Evolutionary conservation across 2,113 vertebrate genomes (phyloP).

Genomic region (Semnornis frantzii): DNA sequence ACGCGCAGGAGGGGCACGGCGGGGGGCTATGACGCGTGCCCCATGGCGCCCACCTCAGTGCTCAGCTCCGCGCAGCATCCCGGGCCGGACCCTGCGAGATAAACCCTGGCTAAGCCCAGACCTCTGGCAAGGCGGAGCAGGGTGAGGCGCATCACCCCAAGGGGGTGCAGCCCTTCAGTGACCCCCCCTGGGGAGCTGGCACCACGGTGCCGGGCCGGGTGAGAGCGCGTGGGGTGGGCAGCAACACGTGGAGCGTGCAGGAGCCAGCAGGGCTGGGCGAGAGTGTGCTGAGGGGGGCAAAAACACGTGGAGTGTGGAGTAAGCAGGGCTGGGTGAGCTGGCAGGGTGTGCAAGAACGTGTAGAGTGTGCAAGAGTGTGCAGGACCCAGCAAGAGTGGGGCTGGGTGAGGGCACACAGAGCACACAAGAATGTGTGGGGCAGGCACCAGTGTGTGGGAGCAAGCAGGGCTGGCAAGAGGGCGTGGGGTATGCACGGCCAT

Average conservation of each 20-base stretch:
- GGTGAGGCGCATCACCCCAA: neutral
- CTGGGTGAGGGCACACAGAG: neutral
- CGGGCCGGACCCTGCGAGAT: slow-evolving; percentile 6
- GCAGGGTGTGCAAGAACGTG: neutral
- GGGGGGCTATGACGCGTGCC: slow-evolving; percentile 67
- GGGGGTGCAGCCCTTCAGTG: no score
- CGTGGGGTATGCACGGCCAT: neutral
- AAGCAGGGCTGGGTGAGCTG: neutral
- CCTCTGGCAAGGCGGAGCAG: neutral
- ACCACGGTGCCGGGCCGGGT: neutral
- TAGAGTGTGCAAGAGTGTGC: no score
- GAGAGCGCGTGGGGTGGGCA: neutral
- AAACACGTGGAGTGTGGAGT: neutral
- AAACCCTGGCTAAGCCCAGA: neutral
- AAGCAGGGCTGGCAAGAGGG: neutral
- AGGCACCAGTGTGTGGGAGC: neutral
- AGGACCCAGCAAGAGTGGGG: neutral
- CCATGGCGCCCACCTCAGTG: slow-evolving; percentile 72
- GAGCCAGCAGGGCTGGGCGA: neutral
- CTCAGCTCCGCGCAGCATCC: slow-evolving; percentile 37
- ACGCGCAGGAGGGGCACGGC: slow-evolving; percentile 21
- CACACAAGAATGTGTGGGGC: neutral
- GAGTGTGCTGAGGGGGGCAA: neutral
- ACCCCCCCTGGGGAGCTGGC: accelerated
- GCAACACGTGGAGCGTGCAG: neutral